Evolutionary conservation across 2,888 invertebrate genomes (phyloP), one percentile per base, ranked within the genome.

Genomic region (Hoplodrina blanda): DNA sequence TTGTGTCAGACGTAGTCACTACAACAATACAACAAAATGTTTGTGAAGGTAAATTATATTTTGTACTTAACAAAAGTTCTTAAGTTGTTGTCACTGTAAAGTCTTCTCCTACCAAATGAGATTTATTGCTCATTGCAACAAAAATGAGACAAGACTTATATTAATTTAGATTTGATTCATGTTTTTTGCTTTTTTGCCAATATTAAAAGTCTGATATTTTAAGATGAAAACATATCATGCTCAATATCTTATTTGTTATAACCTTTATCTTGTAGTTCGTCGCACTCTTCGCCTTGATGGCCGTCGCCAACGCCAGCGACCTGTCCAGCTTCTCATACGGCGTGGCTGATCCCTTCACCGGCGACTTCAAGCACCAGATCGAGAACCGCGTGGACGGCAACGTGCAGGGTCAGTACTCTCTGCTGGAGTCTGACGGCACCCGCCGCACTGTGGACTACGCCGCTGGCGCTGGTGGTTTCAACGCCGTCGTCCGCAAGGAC

Each of bases 381-480:
- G 96, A 91, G 83, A 82, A 80, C 56, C 90, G 91, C 56, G 82
- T 82, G n/a, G 88, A 87, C 2, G 37, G 82, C 76, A 86, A 89
- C 76, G 89, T 89, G 57, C 78, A 84, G 69, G 89, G 89, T 25
- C 89, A 90, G 78, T 89, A 90, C 85, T 89, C 96, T 56, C 90
- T 96, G 62, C 85, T 92, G 70, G 96, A 96, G 62, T 88, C 96
- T 57, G 96, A 96, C 82, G 96, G 96, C 82, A 94, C 94, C 61
- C 92, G 93, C 76, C 93, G 96, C 76, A 95, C 93, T 41, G 96
- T 96, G 1, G 96, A 96, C 89, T 96, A 96, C 90, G 94, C 94
- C 37, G 95, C 96, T 19, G 96, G 96, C 61, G 92, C 94, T 75
- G 91, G 89, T 71, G 96, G 96, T 13, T 96, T 96, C 92, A 96